Percentiles rank a stretch among this genome's conserved stretches.
Conservation (phyloP, 2,888 invertebrate species). For the Drosophila ezoana region DNA sequence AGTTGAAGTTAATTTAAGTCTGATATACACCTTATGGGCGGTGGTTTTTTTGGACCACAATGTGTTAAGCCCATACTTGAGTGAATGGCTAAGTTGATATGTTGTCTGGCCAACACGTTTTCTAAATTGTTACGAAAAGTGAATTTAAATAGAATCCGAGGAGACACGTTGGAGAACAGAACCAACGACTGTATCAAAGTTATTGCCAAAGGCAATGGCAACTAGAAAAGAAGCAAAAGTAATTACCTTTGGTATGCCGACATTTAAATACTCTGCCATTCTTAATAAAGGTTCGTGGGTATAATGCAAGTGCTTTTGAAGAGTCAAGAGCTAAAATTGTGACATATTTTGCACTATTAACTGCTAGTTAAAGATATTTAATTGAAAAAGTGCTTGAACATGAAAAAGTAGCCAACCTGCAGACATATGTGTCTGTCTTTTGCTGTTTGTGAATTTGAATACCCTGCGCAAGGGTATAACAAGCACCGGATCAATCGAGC, state of each 20-base stretch:
- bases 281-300: no score
- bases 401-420: no score
- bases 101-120: constrained; percentile 30
- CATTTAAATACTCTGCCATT: background rate
- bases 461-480: constrained; percentile 2
- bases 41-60: background rate
- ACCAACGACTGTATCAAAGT: constrained; percentile 16
- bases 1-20: no score
- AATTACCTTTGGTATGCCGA: background rate
- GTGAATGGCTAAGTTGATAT: background rate
- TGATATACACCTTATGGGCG: no score
- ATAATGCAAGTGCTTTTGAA: no score
- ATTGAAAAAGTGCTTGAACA: no score
- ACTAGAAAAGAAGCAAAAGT: background rate
- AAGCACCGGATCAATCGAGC: constrained; percentile 49
- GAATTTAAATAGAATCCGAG: constrained; percentile 58
- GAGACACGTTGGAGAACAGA: constrained; percentile 11
- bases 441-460: background rate
- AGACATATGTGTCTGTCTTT: no score
- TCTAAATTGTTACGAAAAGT: constrained; percentile 58
- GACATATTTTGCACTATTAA: no score
- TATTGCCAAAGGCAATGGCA: constrained; percentile 2
- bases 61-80: background rate
- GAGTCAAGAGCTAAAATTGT: no score
- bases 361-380: no score